These are phyloP conservation scores for Aselliscus stoliczkanus DNA, from an alignment of 2,797 vertebrate genomes.

Conservation along the genomic window DNA sequence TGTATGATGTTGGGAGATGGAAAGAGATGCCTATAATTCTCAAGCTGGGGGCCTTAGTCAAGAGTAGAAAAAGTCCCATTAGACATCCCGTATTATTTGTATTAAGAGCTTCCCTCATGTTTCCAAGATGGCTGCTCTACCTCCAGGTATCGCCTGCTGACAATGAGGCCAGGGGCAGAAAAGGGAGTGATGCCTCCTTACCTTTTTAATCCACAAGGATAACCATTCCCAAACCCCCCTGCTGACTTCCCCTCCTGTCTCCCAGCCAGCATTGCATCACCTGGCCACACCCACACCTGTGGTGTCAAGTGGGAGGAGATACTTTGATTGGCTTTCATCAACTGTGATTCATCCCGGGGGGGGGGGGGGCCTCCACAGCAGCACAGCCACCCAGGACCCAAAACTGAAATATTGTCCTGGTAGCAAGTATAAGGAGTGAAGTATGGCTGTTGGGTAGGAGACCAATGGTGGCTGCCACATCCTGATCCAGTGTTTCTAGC, in stretches of 20 bases:
- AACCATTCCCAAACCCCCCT: not conserved
- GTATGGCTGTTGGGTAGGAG: not conserved
- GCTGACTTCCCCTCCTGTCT: not conserved
- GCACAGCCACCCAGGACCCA: not conserved
- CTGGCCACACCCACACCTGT: not conserved
- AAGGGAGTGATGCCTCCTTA: not conserved
- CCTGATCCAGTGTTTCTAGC: not conserved
- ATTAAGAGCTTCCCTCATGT: not conserved
- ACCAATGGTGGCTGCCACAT: fast-evolving
- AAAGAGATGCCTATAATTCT: not conserved
- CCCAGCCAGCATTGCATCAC: not conserved
- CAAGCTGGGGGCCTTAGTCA: not conserved
- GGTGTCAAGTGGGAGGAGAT: not conserved
- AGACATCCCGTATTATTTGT: not conserved
- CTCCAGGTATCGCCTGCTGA: not conserved
- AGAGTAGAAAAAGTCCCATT: not conserved
- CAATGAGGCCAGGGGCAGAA: not conserved
- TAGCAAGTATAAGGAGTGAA: not conserved
- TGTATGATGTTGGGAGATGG: too few species aligned
- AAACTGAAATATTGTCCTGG: not conserved
- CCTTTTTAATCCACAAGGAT: not conserved
- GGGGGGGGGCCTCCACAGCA: not conserved
- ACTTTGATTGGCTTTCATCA: not conserved
- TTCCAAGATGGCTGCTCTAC: not conserved
- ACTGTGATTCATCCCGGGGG: not conserved